Evolutionary conservation across 2,113 vertebrate species (phyloP), one percentile per base, ranked within the genome.

Genomic region (Tupaia chinensis): DNA sequence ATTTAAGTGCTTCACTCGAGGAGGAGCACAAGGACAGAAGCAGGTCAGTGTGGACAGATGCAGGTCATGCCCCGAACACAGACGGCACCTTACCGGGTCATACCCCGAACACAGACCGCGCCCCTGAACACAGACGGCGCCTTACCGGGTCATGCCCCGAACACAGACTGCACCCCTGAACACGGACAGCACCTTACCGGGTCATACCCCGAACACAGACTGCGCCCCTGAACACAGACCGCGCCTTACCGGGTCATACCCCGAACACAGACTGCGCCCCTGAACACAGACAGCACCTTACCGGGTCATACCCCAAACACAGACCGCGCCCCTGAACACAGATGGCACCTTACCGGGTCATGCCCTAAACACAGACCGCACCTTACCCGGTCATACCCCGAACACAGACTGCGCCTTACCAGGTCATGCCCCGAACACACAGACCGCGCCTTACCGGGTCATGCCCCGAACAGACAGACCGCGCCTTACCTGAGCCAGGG

Each of bases 1-100:
- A 87, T 88, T 97, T 95, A 77, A 53, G 16, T 87, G 19, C 86
- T 93, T 94, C 92, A 56, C 80, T 87, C 76, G 63, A 0, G 27
- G 23, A 91, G 63, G 70, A 44, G 61, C 80, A 13, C 6, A 4
- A 81, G 77, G 68, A 69, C 29, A 63, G 56, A 83, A 20, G 79
- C 60, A 78, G 53, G 17, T 87, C 53, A 86, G 69, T 11, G 13
- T 89, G 61, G 23, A 70, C 87, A 90, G 54, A 90, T 5, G 44
- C 44, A 44, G n/a, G 89, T 94, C 68, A 23, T 74, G 58, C 65
- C 73, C 32, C 32, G 90, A 87, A 54, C 54, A 68, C 32, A 54
- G 69, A 63, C 19, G 94, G 44, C 44, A 5, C 44, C 44, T 44
- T 44, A 44, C 44, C 44, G 44, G 44, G 44, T 44, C 44, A 4